Conservation (phyloP, 2,113 vertebrate genomes). For the Nesospiza acunhae region DNA sequence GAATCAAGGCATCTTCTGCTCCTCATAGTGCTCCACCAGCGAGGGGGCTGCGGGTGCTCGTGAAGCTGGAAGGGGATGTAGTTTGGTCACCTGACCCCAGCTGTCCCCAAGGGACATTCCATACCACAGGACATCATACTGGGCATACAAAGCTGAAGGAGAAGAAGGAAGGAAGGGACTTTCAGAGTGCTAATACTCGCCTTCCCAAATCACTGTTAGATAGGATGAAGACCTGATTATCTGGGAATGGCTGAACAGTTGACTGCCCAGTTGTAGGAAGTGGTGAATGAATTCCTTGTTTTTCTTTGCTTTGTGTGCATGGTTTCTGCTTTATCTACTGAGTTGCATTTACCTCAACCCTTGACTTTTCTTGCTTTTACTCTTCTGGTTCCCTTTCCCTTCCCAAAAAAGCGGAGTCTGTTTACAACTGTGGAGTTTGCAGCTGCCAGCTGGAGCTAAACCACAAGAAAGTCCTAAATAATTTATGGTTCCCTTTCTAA, state of each 20-base stretch:
- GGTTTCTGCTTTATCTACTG: not conserved
- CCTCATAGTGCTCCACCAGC: not conserved
- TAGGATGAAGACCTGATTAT: not conserved
- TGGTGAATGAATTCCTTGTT: not conserved
- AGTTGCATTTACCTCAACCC: not conserved
- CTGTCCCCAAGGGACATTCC: not conserved
- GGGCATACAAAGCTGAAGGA: not conserved
- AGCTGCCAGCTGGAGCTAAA: not conserved
- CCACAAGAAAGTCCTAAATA: not conserved
- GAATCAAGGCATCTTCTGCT: not conserved
- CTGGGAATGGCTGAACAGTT: not conserved
- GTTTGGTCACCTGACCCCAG: not conserved
- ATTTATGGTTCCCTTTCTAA: not conserved
- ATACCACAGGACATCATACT: not conserved
- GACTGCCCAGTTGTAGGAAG: not conserved
- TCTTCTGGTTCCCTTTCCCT: not conserved
- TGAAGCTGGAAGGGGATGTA: rapidly evolving
- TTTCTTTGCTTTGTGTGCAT: not conserved
- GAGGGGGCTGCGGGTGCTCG: rapidly evolving
- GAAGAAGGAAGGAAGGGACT: not conserved
- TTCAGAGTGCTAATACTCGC: too few relatives aligned
- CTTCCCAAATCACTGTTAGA: not conserved
- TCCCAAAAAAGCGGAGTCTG: not conserved
- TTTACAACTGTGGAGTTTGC: too few relatives aligned
- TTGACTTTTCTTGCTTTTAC: not conserved